Conservation (phyloP, 2,113 vertebrate genomes). For the Epinephelus lanceolatus region DNA sequence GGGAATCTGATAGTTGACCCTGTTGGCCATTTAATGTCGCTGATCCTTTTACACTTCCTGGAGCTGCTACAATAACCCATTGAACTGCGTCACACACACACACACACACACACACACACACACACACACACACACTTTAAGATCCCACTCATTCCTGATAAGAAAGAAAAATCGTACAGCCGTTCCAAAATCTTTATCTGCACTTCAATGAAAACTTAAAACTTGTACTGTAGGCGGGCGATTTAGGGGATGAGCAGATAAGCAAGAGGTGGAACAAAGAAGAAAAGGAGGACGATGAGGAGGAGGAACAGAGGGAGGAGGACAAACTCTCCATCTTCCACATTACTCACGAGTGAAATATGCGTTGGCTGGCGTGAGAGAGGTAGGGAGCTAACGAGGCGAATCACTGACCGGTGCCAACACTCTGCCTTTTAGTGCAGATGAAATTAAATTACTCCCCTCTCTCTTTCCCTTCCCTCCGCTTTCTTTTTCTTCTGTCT, state of each 20-base stretch:
- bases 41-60: conserved; percentile 75
- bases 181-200: conserved; percentile 46
- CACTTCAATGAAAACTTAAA: conserved; percentile 30
- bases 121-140: background rate
- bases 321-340: conserved; percentile 50
- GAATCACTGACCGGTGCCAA: conserved; percentile 64
- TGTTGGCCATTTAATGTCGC: conserved; percentile 60
- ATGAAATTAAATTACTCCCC: conserved; percentile 72
- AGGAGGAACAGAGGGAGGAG: conserved; percentile 21
- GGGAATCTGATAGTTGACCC: conserved; percentile 70
- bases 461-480: conserved; percentile 47
- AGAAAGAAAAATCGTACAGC: background rate
- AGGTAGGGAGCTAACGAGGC: conserved; percentile 66
- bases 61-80: conserved; percentile 57
- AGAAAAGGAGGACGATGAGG: conserved; percentile 27
- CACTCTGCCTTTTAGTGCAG: conserved; percentile 64
- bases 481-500: conserved; percentile 41
- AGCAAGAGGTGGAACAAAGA: conserved; percentile 48
- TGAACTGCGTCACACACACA: conserved; percentile 34
- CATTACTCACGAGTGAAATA: conserved; percentile 74
- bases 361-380: conserved; percentile 44
- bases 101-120: conserved; percentile 2
- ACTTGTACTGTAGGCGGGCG: conserved; percentile 26
- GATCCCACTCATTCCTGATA: conserved; percentile 14
- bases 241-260: conserved; percentile 49